phyloP scores from a whole-genome alignment of 2,888 invertebrate genomes.

The Sesia bembeciformis region DNA sequence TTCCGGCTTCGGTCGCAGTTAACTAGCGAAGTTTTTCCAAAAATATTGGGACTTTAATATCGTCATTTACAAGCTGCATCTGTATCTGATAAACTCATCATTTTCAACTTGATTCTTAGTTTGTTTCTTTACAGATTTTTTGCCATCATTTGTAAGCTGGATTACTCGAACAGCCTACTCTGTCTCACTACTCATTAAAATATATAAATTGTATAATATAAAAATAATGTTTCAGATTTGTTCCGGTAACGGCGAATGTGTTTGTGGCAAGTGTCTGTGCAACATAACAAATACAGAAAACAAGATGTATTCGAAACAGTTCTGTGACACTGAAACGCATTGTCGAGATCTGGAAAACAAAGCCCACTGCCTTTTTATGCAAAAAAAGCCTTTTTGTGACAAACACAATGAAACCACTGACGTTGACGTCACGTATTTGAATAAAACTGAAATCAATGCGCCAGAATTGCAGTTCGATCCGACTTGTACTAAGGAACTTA shows the following conservation, averaged over 20 bases:
- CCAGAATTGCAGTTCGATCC: slow-evolving; percentile 24
- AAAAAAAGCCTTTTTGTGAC: slow-evolving; percentile 29
- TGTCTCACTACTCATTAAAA: too few relatives aligned
- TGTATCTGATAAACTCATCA: too few relatives aligned
- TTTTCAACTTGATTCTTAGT: too few relatives aligned
- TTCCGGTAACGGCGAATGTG: slow-evolving; percentile 77
- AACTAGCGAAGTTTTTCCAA: too few relatives aligned
- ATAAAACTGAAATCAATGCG: slow-evolving; percentile 30
- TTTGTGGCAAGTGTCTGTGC: slow-evolving; percentile 81
- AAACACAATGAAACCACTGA: slow-evolving; percentile 17
- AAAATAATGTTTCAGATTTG: slow-evolving; percentile 29
- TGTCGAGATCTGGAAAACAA: slow-evolving; percentile 82
- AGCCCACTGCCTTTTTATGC: slow-evolving; percentile 74
- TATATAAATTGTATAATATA: too few relatives aligned
- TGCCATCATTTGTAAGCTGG: too few relatives aligned
- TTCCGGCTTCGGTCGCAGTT: too few relatives aligned
- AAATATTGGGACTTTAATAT: too few relatives aligned
- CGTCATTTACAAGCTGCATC: too few relatives aligned
- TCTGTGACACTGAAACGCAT: slow-evolving; percentile 79
- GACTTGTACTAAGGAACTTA: slow-evolving; percentile 29
- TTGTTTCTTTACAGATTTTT: too few relatives aligned
- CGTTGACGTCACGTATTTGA: slow-evolving; percentile 20
- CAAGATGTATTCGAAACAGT: slow-evolving; percentile 70
- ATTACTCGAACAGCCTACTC: too few relatives aligned
- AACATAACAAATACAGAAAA: slow-evolving; percentile 33